Base-by-base conservation (phyloP, 2,888 invertebrate species). In the Cancer borealis region DNA sequence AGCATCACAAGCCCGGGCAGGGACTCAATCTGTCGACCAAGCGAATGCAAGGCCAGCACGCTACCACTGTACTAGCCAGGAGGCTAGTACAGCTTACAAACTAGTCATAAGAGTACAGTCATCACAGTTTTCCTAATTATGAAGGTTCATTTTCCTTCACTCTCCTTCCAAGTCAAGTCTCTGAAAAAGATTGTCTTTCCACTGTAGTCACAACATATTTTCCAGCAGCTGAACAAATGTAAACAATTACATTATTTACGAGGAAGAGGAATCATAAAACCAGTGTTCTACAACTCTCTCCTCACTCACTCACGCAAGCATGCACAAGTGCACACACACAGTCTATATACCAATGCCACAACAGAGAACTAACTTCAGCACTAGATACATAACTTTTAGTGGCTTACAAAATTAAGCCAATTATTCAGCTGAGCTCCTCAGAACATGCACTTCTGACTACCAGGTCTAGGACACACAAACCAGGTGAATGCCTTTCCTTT, bases 391-490 rank as follows among this genome's bases (percentile, higher is more conserved):
- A 79, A 26, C 79, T 30, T 30, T 79, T 8, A 21, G 79, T 30
- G 79, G 84, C 84, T 84, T 84, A 84, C 39, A 84, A 84, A 84
- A 84, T 84, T 84, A 84, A 84, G 84, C 84, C 84, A 84, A 17
- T 84, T 39, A 39, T 73, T 12, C 14, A 84, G 84, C 84, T 39
- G 4, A 10, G 30, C 84, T 84, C 84, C 30, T 3, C 4, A 14
- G 39, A 84, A 26, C 84, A 79, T 30, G 10, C 79, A 84, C 39
- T 39, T 84, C 84, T 84, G 84, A 84, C 84, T n/a, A 30, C 30
- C 17, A 84, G 3, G 12, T 39, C 84, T 14, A 14, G 30, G 39
- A 84, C 39, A 66, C 5, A 30, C 12, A 21, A 84, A 39, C 30
- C 39, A 84, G 39, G 39, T 26, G 26, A 39, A 84, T 14, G 39